phyloP scores from a whole-genome alignment of 2,888 invertebrate genomes.

The Timandra comae region DNA sequence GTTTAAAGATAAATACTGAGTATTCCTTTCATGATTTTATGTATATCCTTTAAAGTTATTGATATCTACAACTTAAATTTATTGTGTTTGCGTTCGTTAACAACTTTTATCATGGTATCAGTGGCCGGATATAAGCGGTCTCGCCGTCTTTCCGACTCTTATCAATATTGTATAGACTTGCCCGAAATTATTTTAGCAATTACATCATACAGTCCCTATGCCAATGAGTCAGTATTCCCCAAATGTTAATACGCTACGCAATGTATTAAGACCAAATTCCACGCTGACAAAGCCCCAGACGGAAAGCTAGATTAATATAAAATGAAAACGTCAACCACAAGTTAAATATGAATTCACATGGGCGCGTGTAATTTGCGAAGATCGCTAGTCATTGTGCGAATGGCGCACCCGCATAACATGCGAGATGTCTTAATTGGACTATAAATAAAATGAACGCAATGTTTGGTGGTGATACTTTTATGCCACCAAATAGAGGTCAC shows the following conservation, averaged over 20 bases:
- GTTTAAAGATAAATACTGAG: too few relatives aligned
- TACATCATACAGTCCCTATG: too few relatives aligned
- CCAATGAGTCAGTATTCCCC: too few relatives aligned
- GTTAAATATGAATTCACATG: conserved; percentile 17
- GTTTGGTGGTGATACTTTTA: conserved; percentile 56
- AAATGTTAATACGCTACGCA: too few relatives aligned
- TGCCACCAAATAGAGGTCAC: conserved; percentile 68
- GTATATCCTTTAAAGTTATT: too few relatives aligned
- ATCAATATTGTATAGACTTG: conserved; percentile 45
- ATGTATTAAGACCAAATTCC: too few relatives aligned
- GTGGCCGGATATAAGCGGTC: conserved; percentile 54
- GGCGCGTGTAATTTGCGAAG: conserved; percentile 19
- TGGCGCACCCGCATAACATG: conserved; percentile 56
- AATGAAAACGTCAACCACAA: too few relatives aligned
- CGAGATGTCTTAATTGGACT: conserved; percentile 62
- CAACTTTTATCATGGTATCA: conserved; percentile 49
- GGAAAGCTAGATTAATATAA: too few relatives aligned
- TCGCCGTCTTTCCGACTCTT: conserved; percentile 52
- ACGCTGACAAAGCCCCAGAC: too few relatives aligned
- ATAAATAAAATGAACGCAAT: conserved; percentile 61
- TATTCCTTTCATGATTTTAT: too few relatives aligned
- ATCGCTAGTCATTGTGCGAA: conserved; percentile 16
- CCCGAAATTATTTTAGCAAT: conserved; percentile 33
- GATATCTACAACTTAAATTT: too few relatives aligned
- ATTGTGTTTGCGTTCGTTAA: conserved; percentile 40